Percentiles rank a stretch among this genome's conserved stretches.
Conservation (phyloP, 2,888 invertebrate species). For the Syritta pipiens region DNA sequence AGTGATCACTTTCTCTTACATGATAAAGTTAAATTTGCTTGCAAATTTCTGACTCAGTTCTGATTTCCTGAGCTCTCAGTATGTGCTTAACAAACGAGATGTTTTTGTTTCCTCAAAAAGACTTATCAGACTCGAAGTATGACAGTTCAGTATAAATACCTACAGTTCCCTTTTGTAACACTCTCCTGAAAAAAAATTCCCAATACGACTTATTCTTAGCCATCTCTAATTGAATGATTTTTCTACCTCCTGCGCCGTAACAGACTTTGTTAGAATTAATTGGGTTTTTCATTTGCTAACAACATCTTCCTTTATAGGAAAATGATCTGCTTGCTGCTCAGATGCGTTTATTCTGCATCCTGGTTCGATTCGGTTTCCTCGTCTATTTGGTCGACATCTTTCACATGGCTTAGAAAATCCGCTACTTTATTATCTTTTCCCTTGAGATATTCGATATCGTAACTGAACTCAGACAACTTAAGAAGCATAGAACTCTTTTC, state of each 20-base stretch:
- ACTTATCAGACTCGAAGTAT: too few species aligned
- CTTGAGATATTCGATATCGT: constrained; percentile 36
- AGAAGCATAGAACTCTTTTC: constrained; percentile 45
- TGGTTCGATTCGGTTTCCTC: background rate
- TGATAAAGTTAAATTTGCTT: too few species aligned
- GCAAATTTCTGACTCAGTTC: too few species aligned
- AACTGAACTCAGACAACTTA: constrained; percentile 35
- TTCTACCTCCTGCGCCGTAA: background rate
- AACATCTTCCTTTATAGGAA: constrained; percentile 4
- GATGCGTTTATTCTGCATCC: background rate
- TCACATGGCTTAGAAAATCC: constrained; percentile 50
- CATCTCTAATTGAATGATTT: too few species aligned
- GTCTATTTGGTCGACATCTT: background rate
- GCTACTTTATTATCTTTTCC: constrained; percentile 46
- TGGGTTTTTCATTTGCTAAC: background rate
- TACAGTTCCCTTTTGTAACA: too few species aligned
- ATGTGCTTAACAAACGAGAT: too few species aligned
- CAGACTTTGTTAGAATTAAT: background rate
- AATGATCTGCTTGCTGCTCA: background rate
- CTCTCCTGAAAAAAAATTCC: too few species aligned
- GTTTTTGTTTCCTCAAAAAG: too few species aligned
- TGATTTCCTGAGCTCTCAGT: too few species aligned
- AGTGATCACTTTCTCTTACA: background rate
- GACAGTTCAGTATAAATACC: too few species aligned
- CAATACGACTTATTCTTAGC: too few species aligned